Base-by-base conservation (phyloP, 2,888 invertebrate genomes). In the Limulus polyphemus region DNA sequence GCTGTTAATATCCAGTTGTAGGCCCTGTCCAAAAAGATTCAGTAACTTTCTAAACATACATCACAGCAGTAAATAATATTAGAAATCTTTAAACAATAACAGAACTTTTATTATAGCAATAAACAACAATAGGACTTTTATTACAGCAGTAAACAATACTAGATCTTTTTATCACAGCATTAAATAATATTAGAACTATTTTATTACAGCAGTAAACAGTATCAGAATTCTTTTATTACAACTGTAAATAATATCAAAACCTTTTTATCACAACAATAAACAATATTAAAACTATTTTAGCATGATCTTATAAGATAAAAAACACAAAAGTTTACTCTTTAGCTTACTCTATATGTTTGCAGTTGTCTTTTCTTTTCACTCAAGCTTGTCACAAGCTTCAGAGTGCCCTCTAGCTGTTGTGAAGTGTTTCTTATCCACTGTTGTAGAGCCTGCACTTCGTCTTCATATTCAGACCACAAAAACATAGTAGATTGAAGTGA, bases 351-450 rank as follows among this genome's bases (percentile, higher is more conserved):
- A 72, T 94, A 94, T 0, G 85, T 82, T 74, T 89, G 89, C 51
- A 94, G 78, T 75, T 93, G 91, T 54, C 85, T 85, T 65, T 90
- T 84, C 77, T 95, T 95, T 75, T 94, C 94, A 76, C 94, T 93
- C 64, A 94, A 78, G 0, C 90, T 91, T 0, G 89, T 84, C 73
- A 86, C 89, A 5, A 90, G 75, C 73, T 88, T 87, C 52, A 92
- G 83, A 60, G 82, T 81, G 0, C 87, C 86, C 11, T 16, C 16
- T 46, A 94, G 77, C 69, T 87, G 83, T 64, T 82, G 81, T 73
- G 90, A 89, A 10, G 86, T 83, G 60, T 83, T 81, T 54, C 82
- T 81, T 61, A 95, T 75, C 94, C 94, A 94, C 59, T 81, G 80
- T 70, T 86, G 83, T 47, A 94, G 83, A 55, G 81, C 83, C 61